Percentiles rank a stretch among this genome's conserved stretches.
phyloP scores from a whole-genome alignment of 2,113 vertebrate species.

The Tragelaphus strepsiceros region DNA sequence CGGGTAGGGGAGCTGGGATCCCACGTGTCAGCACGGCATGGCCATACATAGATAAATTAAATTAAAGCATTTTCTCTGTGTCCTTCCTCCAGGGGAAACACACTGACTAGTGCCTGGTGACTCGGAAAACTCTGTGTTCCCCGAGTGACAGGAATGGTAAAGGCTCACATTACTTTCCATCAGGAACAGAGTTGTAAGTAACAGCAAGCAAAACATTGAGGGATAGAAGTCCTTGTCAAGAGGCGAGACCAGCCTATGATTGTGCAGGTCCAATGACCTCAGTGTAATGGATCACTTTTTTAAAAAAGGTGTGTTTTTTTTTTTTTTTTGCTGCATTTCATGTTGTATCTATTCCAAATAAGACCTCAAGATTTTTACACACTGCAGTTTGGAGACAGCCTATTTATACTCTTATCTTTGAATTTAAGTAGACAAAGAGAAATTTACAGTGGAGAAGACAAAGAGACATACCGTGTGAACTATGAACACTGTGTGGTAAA shows the following conservation, averaged over 20 bases:
- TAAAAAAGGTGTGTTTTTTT: background rate
- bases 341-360: background rate
- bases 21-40: accelerated
- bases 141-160: background rate
- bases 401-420: background rate
- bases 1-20: background rate
- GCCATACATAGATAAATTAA: background rate
- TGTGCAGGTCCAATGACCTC: background rate
- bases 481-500: background rate
- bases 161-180: background rate
- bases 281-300: background rate
- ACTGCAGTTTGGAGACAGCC: background rate
- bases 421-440: background rate
- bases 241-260: background rate
- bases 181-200: background rate
- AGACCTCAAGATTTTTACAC: background rate
- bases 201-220: background rate
- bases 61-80: background rate
- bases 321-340: background rate
- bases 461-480: background rate
- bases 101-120: background rate
- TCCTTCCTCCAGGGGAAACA: background rate
- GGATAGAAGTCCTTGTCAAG: background rate
- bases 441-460: background rate
- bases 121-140: background rate